These are phyloP conservation scores for Malurus melanocephalus DNA, from an alignment of 2,113 vertebrate species.

Conservation along the genomic window DNA sequence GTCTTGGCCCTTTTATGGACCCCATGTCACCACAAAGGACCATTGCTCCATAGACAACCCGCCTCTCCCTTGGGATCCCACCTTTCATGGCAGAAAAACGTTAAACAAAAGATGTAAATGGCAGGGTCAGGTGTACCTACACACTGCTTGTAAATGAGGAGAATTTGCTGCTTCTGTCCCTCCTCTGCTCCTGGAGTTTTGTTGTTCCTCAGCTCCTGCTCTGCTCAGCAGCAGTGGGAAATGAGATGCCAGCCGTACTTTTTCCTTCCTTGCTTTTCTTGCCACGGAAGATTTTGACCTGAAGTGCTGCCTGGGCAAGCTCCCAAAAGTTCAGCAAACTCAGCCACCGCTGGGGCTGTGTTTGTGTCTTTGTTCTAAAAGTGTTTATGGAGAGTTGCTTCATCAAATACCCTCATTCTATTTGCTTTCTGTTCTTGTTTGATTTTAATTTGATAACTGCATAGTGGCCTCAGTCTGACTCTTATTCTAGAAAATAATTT, in stretches of 20 bases:
- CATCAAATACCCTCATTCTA: conserved; percentile 12
- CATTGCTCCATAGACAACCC: background rate
- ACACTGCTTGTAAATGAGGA: background rate
- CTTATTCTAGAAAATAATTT: conserved; percentile 16
- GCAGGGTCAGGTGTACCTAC: background rate
- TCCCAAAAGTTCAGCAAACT: background rate
- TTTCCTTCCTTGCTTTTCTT: background rate
- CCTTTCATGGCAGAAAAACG: background rate
- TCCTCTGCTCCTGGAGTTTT: background rate
- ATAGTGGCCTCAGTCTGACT: background rate
- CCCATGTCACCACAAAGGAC: background rate
- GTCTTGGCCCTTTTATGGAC: background rate
- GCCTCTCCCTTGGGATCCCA: background rate
- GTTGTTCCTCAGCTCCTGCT: background rate
- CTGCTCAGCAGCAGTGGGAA: background rate
- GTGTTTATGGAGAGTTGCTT: background rate
- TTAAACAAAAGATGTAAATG: background rate
- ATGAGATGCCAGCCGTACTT: background rate
- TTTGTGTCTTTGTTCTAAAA: background rate
- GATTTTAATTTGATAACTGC: conserved; percentile 30
- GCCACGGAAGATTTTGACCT: background rate
- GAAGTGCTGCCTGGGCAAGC: background rate
- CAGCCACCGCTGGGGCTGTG: background rate
- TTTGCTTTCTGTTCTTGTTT: conserved; percentile 8
- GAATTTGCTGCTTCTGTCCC: background rate